Evolutionary conservation across 37 sponge, comb jelly and placozoan species (phyloP), one percentile per base, ranked within the genome.

Genomic region (Spongia lamella): DNA sequence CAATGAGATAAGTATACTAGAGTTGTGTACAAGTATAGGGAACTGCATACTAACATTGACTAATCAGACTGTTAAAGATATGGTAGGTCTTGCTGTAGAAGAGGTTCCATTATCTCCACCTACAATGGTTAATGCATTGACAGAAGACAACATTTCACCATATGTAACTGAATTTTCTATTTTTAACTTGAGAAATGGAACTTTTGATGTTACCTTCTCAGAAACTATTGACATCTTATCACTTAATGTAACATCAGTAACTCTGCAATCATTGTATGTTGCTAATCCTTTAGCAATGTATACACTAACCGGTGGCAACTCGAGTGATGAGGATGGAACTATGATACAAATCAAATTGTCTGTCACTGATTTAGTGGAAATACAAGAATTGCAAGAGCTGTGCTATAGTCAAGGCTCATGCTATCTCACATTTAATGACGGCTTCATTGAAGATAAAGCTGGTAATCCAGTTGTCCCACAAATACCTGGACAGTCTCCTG

Each of bases 161-260:
- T 26, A 32, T 14, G 82, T 49, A 20, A 64, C 76, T 16, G 70
- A 84, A 56, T 93, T 93, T 58, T 37, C 40, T 9, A 32, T 68
- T 5, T 88, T 93, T 29, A 68, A 95, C 55, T 66, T 95, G 16
- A 68, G 64, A 38, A 64, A 72, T 38, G 92, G 88, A 11, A 70
- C 59, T 6, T 40, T 95, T 14, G 53, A 40, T 30, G 56, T 95
- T 47, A 25, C 66, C 1, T 95, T 95, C 70, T 76, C 85, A 56
- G 96, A 95, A 65, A 91, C 96, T 29, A 86, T 95, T 21, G 84
- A 79, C 56, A 63, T 76, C 4, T 9, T 29, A 7, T 75, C 84
- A 17, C 43, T 95, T 14, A 72, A 88, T 63, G 15, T 79, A 11
- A 66, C 71, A 24, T 69, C 75, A 17, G 75, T 95, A 5, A 88